Percentiles rank a stretch among this genome's conserved stretches.
Conservation (phyloP, 2,888 invertebrate species). For the Tenthredo mesomela region DNA sequence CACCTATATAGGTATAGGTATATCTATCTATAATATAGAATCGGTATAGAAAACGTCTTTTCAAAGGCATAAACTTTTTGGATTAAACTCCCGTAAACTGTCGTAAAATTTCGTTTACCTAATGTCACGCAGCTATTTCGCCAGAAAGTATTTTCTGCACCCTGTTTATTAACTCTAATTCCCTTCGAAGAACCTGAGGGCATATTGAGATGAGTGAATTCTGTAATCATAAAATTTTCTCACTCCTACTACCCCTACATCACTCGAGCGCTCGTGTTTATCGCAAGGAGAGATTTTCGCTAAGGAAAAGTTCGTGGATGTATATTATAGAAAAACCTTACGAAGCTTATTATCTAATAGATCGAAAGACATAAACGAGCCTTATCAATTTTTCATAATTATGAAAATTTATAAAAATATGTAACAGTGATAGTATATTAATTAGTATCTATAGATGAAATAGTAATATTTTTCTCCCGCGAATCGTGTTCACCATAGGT, state of each 20-base stretch:
- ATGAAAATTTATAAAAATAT: too few species aligned
- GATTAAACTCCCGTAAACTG: neutral
- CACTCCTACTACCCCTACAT: neutral
- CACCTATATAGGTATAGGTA: too few species aligned
- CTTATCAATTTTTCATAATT: too few species aligned
- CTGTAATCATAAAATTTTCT: neutral
- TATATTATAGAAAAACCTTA: too few species aligned
- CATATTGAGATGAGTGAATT: conserved; percentile 13
- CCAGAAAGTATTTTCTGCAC: neutral
- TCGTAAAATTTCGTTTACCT: neutral
- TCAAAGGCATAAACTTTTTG: neutral
- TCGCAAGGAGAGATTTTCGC: too few species aligned
- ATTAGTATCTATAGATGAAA: too few species aligned
- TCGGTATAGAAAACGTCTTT: neutral
- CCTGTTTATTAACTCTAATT: conserved; percentile 17
- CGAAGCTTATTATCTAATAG: too few species aligned
- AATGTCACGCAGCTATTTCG: neutral
- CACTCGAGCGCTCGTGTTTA: too few species aligned
- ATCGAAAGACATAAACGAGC: too few species aligned
- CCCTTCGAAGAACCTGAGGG: neutral
- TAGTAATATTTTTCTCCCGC: neutral
- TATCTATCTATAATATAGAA: neutral
- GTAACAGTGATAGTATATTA: too few species aligned
- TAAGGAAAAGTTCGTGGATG: too few species aligned
- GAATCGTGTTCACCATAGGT: neutral